Conservation (phyloP, 2,888 invertebrate species). For the Hyalella azteca region DNA sequence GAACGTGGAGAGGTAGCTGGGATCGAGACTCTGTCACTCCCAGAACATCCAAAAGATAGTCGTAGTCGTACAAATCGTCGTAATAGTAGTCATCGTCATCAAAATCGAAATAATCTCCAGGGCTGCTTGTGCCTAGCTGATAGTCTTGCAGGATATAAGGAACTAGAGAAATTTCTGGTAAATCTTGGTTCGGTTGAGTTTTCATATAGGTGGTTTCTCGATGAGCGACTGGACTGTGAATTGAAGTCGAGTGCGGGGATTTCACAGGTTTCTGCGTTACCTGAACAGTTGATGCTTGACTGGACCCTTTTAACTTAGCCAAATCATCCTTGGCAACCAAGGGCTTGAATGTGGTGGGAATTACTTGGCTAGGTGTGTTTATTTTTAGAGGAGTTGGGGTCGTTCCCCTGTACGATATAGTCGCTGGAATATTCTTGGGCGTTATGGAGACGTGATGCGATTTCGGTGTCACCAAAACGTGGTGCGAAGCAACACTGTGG, state of each 20-base stretch:
- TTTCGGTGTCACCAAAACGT: constrained; percentile 11
- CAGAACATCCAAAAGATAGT: not conserved
- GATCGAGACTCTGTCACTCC: not conserved
- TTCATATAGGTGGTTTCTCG: not conserved
- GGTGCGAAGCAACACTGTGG: not conserved
- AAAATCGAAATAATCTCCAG: constrained; percentile 31
- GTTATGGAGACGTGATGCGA: not conserved
- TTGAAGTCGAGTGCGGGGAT: not conserved
- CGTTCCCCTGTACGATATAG: not conserved
- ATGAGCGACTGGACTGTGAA: not conserved
- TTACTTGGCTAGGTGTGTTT: not conserved
- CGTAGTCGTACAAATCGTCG: constrained; percentile 34
- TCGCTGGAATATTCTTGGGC: not conserved
- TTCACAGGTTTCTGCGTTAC: not conserved
- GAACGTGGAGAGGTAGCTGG: not conserved
- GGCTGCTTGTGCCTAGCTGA: not conserved
- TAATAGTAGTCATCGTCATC: constrained; percentile 24
- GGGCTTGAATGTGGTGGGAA: not conserved
- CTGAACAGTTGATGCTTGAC: not conserved
- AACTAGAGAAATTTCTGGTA: not conserved
- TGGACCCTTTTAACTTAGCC: not conserved
- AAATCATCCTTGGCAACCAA: not conserved
- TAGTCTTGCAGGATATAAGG: constrained; percentile 18
- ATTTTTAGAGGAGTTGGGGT: not conserved
- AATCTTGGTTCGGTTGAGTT: not conserved